These are phyloP conservation scores for Bucco capensis DNA, from an alignment of 2,113 vertebrate species.

Conservation along the genomic window DNA sequence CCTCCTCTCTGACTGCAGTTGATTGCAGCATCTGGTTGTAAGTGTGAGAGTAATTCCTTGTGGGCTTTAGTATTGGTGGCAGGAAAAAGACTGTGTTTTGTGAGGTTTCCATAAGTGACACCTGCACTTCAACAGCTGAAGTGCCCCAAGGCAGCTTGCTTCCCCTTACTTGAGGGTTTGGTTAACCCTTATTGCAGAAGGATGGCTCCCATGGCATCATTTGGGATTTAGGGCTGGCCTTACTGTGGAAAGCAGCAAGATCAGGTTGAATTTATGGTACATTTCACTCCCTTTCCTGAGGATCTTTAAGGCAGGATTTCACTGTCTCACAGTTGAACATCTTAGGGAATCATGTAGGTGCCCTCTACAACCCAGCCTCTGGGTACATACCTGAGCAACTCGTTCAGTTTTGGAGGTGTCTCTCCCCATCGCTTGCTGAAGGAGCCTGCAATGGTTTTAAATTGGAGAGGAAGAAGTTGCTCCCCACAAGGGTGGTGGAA, in stretches of 20 bases:
- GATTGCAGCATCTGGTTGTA: slow-evolving; percentile 55
- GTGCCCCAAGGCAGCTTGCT: neutral
- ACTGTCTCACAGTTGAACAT: neutral
- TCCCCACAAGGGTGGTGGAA: too few relatives aligned
- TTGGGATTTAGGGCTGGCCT: neutral
- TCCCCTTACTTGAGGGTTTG: neutral
- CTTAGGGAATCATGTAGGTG: neutral
- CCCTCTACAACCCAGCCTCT: neutral
- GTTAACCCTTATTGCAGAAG: slow-evolving; percentile 31
- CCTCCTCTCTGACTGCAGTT: accelerated
- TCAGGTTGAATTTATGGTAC: neutral
- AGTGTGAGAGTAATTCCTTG: slow-evolving; percentile 60
- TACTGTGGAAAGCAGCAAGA: neutral
- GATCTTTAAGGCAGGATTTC: neutral
- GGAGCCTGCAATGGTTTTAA: neutral
- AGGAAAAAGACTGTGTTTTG: slow-evolving; percentile 6
- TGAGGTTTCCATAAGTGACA: slow-evolving; percentile 40
- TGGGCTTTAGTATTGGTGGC: neutral
- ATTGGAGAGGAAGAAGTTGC: too few relatives aligned
- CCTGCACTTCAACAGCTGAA: slow-evolving; percentile 51
- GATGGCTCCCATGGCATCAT: neutral
- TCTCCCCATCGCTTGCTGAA: neutral
- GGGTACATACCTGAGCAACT: neutral
- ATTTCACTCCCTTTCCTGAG: neutral
- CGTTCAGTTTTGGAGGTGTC: neutral